These are phyloP conservation scores for Cacoxenus indagator DNA, from an alignment of 2,888 invertebrate genomes.

Conservation along the genomic window DNA sequence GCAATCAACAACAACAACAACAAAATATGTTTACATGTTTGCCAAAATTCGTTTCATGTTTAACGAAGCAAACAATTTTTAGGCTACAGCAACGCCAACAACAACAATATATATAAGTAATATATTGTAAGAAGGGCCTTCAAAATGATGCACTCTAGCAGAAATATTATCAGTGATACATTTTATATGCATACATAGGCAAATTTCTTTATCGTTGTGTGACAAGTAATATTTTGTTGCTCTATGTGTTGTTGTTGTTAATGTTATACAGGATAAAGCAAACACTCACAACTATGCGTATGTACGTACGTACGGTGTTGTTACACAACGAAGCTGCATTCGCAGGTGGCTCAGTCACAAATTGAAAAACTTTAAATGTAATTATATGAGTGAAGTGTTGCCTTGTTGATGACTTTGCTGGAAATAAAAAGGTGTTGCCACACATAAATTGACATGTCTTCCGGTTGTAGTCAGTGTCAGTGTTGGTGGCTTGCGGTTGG, in stretches of 20 bases:
- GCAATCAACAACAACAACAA: neutral
- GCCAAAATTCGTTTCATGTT: slow-evolving; percentile 10
- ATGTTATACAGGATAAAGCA: no score
- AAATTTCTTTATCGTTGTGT: neutral
- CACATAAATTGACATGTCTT: neutral
- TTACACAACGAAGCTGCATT: neutral
- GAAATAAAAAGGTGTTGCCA: neutral
- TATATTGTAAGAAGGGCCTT: neutral
- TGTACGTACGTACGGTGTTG: neutral
- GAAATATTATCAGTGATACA: neutral
- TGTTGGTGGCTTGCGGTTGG: neutral
- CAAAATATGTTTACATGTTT: neutral
- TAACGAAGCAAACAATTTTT: slow-evolving; percentile 12
- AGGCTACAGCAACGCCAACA: neutral
- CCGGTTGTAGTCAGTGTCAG: neutral
- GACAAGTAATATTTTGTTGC: neutral
- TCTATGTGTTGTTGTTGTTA: neutral
- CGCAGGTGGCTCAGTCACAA: slow-evolving; percentile 7
- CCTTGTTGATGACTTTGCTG: neutral
- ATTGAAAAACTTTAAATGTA: slow-evolving; percentile 21
- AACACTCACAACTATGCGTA: no score
- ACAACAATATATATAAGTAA: neutral
- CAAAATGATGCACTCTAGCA: slow-evolving; percentile 3
- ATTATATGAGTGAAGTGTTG: neutral
- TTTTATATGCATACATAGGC: neutral